Percentiles rank a stretch among this genome's conserved stretches.
Evolutionary conservation across 1,140 invertebrate species (phyloP).

Genomic region (Drosophila tropicalis): DNA sequence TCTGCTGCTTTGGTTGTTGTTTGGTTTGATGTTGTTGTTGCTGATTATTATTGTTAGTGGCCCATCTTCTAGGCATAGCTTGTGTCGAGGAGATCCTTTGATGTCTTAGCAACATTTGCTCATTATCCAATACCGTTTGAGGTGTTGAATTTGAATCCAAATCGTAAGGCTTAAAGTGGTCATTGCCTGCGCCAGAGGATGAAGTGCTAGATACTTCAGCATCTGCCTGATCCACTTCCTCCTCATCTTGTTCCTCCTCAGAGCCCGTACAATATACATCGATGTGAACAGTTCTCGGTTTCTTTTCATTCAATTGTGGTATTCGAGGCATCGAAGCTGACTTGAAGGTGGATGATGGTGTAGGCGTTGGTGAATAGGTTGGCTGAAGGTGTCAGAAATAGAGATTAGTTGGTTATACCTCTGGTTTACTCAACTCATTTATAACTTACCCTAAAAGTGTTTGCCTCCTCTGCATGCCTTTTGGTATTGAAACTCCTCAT

Average conservation of each 20-base stretch:
- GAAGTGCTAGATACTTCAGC: conserved; percentile 84
- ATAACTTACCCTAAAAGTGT: conserved; percentile 69
- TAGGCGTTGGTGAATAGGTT: conserved; percentile 67
- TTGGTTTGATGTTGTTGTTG: conserved; percentile 19
- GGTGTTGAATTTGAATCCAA: conserved; percentile 84
- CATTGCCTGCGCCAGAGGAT: conserved; percentile 43
- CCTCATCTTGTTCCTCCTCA: conserved; percentile 85
- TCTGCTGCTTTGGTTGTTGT: conserved; percentile 18
- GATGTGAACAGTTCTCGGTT: conserved; percentile 89
- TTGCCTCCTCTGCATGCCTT: conserved; percentile 75
- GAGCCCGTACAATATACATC: conserved; percentile 91
- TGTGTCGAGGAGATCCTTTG: conserved; percentile 82
- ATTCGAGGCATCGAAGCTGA: conserved; percentile 76
- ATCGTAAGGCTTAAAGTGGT: conserved; percentile 50
- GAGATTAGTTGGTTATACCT: neutral
- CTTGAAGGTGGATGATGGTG: conserved; percentile 71
- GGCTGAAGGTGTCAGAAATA: conserved; percentile 28
- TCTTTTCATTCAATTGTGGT: conserved; percentile 83
- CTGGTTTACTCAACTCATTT: neutral
- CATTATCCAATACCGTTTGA: conserved; percentile 87
- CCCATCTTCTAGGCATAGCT: conserved; percentile 83
- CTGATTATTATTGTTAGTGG: conserved; percentile 5
- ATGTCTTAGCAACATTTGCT: conserved; percentile 86
- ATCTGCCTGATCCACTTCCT: conserved; percentile 85
- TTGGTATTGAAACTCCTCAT: conserved; percentile 52